A percentile compares a stretch with the other conserved stretches of the same genome.
Evolutionary conservation across 1,140 invertebrate species (phyloP).

Genomic region (Notospermus geniculatus): DNA sequence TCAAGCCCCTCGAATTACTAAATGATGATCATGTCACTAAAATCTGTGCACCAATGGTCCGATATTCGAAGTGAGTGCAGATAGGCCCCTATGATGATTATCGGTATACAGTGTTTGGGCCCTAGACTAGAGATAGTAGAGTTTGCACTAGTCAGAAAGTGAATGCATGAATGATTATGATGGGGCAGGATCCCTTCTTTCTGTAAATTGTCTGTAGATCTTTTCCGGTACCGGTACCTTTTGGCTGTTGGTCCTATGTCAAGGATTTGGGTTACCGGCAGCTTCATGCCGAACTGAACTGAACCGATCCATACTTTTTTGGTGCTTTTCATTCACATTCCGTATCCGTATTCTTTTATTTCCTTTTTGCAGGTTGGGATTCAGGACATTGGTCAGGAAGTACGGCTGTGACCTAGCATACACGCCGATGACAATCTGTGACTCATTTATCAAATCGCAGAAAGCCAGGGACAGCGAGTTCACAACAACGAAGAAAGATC

Average conservation of each 20-base stretch:
- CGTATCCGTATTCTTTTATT: not conserved
- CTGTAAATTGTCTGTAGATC: too few species aligned
- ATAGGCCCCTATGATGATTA: too few species aligned
- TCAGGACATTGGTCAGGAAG: conserved; percentile 75
- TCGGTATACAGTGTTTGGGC: too few species aligned
- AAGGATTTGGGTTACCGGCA: not conserved
- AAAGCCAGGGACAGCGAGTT: conserved; percentile 89
- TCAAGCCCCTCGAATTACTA: conserved; percentile 60
- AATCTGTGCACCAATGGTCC: conserved; percentile 93
- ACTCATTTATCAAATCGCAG: conserved; percentile 84
- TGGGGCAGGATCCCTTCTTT: too few species aligned
- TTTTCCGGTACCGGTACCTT: too few species aligned
- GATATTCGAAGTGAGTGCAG: conserved; percentile 81
- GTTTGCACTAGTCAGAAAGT: too few species aligned
- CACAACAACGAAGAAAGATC: conserved; percentile 73
- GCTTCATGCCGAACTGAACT: not conserved
- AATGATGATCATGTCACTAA: conserved; percentile 64
- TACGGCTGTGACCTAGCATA: conserved; percentile 89
- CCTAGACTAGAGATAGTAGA: too few species aligned
- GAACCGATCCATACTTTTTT: too few species aligned
- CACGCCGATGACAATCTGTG: conserved; percentile 94
- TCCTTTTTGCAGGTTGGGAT: conserved; percentile 69
- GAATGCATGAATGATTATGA: too few species aligned
- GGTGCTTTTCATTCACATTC: too few species aligned
- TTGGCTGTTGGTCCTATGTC: not conserved